A percentile compares a stretch with the other conserved stretches of the same genome.
These are phyloP conservation scores for Tyria jacobaeae DNA, from an alignment of 2,888 invertebrate species.

Conservation along the genomic window DNA sequence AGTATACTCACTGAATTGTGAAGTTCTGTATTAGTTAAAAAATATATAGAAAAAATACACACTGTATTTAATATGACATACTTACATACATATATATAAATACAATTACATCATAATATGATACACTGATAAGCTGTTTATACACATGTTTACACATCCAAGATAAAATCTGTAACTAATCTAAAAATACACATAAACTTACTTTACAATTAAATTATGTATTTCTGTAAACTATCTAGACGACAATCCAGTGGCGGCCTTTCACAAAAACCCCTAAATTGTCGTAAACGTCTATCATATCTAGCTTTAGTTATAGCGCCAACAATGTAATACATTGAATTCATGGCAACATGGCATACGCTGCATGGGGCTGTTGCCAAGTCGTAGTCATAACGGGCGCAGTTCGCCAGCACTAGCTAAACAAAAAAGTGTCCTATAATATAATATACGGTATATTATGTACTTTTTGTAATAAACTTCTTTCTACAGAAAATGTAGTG, in stretches of 20 bases:
- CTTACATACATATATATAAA: background rate
- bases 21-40: background rate
- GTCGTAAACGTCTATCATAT: background rate
- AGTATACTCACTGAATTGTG: background rate
- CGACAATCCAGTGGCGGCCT: background rate
- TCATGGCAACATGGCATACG: constrained; percentile 22
- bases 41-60: background rate
- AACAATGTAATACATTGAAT: constrained; percentile 26
- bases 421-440: constrained; percentile 20
- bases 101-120: no score
- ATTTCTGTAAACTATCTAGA: background rate
- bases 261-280: background rate
- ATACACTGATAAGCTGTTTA: no score
- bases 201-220: background rate
- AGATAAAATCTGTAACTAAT: no score
- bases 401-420: constrained; percentile 4
- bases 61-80: background rate
- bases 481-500: background rate
- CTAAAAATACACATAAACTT: no score
- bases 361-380: constrained; percentile 30
- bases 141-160: no score
- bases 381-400: constrained; percentile 32
- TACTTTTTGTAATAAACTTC: background rate
- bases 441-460: background rate
- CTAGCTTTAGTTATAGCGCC: background rate